Evolutionary conservation across 1,140 invertebrate genomes (phyloP), one percentile per base, ranked within the genome.

Genomic region (Oreohelix idahoensis): DNA sequence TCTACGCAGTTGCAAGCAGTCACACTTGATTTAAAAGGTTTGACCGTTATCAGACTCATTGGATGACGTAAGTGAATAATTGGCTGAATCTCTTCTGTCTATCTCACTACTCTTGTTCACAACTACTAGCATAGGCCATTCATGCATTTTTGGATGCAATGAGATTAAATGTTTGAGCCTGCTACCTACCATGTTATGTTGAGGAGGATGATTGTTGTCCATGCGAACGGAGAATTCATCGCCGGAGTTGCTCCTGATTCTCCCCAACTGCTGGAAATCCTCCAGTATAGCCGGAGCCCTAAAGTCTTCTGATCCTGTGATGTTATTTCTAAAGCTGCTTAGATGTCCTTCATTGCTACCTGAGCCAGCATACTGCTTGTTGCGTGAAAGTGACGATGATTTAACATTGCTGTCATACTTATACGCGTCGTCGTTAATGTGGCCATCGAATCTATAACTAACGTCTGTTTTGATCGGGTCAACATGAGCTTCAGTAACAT

Each of bases 31-130:
- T 90, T 70, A 89, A 70, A 90, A 71, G 36, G 83, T 83, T 35
- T 87, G 86, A 35, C 85, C 86, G 70, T 90, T 87, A 69, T 90
- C 89, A 11, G 89, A 90, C 15, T 90, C 87, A 79, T 89, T 89
- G 36, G 89, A 90, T 17, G 89, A 90, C 63, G 89, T 88, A 78
- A 90, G 78, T 20, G 88, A 90, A 83, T 88, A 90, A 75, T 90
- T 90, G 53, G 89, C 89, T 63, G 89, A 90, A 84, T 90, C 88
- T 71, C 89, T 66, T 73, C 89, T 73, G 17, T 83, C 86, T 39
- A 89, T 86, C 51, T 88, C 87, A 4, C 32, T 69, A 69, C 86
- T 87, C 74, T 86, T 87, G 35, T 66, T 23, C 20, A 83, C 74
- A 36, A 84, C 66, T 8, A 87, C 45, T 58, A 84, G 78, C 38